phyloP scores from a whole-genome alignment of 2,797 vertebrate genomes.

The Sitta carolinensis region DNA sequence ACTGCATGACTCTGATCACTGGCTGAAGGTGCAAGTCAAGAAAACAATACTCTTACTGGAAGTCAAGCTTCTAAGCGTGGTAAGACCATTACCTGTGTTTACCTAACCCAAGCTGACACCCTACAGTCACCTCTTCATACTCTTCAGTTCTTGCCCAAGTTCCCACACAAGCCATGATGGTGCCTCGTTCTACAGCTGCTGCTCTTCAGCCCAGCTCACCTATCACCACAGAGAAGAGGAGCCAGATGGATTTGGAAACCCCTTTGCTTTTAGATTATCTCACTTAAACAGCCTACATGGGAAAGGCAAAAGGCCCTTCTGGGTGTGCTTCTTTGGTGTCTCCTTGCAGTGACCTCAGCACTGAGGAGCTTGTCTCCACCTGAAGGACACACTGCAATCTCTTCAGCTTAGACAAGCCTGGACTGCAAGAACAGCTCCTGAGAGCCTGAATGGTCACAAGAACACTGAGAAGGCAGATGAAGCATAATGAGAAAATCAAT shows the following conservation, averaged over 20 bases:
- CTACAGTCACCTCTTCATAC: background rate
- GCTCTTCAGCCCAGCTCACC: background rate
- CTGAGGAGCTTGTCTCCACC: background rate
- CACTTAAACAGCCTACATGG: background rate
- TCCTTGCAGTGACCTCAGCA: background rate
- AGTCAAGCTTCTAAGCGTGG: background rate
- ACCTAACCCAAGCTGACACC: background rate
- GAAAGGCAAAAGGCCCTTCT: background rate
- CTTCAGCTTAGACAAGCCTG: background rate
- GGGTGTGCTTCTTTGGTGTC: background rate
- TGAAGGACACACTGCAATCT: background rate
- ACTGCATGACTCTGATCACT: background rate
- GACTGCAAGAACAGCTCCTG: background rate
- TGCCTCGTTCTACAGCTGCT: background rate
- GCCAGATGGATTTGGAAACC: background rate
- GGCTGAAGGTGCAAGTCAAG: background rate
- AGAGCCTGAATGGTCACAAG: background rate
- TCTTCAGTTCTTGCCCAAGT: background rate
- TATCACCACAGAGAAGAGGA: background rate
- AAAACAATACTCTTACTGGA: background rate
- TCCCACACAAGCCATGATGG: background rate
- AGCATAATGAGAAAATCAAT: conserved; percentile 1
- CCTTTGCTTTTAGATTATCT: background rate
- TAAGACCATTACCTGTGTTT: background rate
- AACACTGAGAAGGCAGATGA: background rate